Conservation (phyloP, 2,797 vertebrate species). For the Clarias pachynema region DNA sequence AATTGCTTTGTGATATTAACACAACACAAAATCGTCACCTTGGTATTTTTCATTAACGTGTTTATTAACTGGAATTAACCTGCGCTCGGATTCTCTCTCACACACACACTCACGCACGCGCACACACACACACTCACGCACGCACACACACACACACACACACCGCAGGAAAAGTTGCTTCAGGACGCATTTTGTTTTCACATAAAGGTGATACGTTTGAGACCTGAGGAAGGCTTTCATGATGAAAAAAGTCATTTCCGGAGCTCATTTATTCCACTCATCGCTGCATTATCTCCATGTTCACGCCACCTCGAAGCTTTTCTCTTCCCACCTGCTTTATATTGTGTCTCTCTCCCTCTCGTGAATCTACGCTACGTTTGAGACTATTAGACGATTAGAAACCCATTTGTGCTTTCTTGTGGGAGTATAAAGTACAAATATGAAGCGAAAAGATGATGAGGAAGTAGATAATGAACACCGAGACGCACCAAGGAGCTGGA, state of each 20-base stretch:
- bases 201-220: constrained; percentile 32
- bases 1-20: constrained; percentile 58
- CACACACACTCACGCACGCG: background rate
- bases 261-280: constrained; percentile 40
- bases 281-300: constrained; percentile 46
- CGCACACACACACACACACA: background rate
- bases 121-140: background rate
- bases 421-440: constrained; percentile 70
- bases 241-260: constrained; percentile 51
- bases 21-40: constrained; percentile 43
- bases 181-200: constrained; percentile 34
- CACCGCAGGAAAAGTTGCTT: constrained; percentile 12
- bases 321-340: constrained; percentile 39
- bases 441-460: constrained; percentile 60
- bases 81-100: constrained; percentile 20
- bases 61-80: constrained; percentile 53
- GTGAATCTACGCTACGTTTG: constrained; percentile 56
- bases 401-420: constrained; percentile 66
- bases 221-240: constrained; percentile 38
- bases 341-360: constrained; percentile 15
- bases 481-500: background rate
- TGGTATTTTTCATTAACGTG: constrained; percentile 59
- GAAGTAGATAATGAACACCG: constrained; percentile 74
- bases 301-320: constrained; percentile 12
- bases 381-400: constrained; percentile 61